phyloP scores from a whole-genome alignment of 1,140 invertebrate species.

The Yoshiicerus persimilis region DNA sequence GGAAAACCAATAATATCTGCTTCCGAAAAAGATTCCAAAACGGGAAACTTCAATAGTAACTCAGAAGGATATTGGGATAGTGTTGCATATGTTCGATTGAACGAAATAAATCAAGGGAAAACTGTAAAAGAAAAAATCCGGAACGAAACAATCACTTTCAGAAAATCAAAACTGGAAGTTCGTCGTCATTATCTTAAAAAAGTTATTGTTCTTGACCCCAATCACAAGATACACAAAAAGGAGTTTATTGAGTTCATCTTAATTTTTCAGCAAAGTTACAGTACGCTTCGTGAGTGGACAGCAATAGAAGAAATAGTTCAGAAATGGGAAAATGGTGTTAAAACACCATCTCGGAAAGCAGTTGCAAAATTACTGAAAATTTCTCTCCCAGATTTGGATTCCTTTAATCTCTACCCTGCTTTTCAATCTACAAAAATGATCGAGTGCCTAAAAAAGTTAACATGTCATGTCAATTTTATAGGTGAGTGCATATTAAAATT shows the following conservation, averaged over 20 bases:
- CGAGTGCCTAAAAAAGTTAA: neutral
- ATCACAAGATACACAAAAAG: neutral
- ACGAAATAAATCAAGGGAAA: neutral
- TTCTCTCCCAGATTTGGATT: neutral
- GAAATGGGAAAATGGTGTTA: neutral
- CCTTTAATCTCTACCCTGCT: neutral
- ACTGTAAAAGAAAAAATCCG: neutral
- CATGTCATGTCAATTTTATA: neutral
- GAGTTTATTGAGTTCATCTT: neutral
- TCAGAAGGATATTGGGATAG: neutral
- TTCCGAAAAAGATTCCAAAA: neutral
- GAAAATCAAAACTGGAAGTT: neutral
- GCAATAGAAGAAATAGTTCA: neutral
- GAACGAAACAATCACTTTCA: neutral
- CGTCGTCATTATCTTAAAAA: neutral
- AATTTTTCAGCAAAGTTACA: neutral
- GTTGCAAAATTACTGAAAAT: neutral
- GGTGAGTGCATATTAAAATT: neutral
- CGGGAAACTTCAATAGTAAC: neutral
- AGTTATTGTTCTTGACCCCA: neutral
- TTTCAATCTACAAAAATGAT: neutral
- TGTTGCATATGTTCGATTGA: neutral
- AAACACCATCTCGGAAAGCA: neutral
- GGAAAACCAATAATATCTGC: neutral
- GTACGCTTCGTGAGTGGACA: neutral